phyloP scores from a whole-genome alignment of 2,113 vertebrate genomes.

The Myocastor coypus region DNA sequence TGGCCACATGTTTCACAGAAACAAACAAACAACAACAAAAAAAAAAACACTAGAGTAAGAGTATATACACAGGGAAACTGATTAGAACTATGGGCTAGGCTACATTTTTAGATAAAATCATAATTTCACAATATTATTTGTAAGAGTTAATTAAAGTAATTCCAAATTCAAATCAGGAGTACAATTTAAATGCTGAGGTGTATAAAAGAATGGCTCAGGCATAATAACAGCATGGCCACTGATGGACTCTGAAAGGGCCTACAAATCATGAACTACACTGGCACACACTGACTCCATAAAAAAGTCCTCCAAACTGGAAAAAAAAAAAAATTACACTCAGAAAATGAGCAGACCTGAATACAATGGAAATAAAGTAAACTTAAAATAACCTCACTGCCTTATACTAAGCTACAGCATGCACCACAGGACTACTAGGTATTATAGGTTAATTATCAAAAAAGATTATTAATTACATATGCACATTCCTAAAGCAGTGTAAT shows the following conservation, averaged over 20 bases:
- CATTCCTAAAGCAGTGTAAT: constrained; percentile 43
- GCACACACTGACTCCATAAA: constrained; percentile 15
- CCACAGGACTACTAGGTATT: neutral
- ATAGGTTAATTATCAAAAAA: constrained; percentile 50
- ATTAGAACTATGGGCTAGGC: neutral
- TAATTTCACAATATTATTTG: constrained; percentile 54
- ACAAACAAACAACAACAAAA: constrained; percentile 26
- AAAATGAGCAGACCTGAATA: constrained; percentile 45
- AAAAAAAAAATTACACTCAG: constrained; percentile 23
- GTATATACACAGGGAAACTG: neutral
- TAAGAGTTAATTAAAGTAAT: constrained; percentile 52
- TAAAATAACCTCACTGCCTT: constrained; percentile 59
- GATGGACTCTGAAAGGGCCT: neutral
- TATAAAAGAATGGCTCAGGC: constrained; percentile 10
- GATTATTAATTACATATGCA: constrained; percentile 60
- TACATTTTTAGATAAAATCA: constrained; percentile 31
- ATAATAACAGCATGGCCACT: constrained; percentile 5
- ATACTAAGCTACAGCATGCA: neutral
- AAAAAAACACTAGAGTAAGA: constrained; percentile 1
- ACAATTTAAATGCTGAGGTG: constrained; percentile 19
- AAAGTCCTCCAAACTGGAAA: neutral
- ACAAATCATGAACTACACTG: constrained; percentile 7
- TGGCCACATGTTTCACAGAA: constrained; percentile 15
- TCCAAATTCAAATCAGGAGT: constrained; percentile 48
- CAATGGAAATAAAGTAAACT: constrained; percentile 45